phyloP scores from a whole-genome alignment of 1,140 invertebrate species.

The Dendrolimus punctatus region DNA sequence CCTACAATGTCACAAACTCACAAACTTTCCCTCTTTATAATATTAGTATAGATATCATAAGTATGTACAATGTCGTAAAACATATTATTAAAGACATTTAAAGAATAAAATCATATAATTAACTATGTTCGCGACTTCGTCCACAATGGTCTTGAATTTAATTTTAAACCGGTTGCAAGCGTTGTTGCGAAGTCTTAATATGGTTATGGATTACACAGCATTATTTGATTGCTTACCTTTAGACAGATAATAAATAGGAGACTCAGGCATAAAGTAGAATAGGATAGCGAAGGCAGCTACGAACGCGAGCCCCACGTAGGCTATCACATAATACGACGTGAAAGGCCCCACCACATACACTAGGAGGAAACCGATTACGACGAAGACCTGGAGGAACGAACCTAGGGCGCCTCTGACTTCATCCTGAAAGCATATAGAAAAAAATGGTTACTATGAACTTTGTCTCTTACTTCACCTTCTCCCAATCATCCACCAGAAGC shows the following conservation, averaged over 20 bases:
- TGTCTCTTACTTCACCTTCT: no score
- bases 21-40: no score
- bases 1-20: no score
- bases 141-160: no score
- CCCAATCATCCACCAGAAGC: no score
- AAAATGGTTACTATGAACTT: no score
- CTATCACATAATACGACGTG: conserved; percentile 77
- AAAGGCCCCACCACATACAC: conserved; percentile 84
- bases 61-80: no score
- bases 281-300: conserved; percentile 77
- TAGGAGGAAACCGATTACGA: conserved; percentile 82
- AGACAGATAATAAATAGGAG: conserved; percentile 80
- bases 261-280: conserved; percentile 87
- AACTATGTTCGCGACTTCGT: no score
- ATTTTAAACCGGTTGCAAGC: no score
- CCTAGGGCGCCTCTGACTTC: conserved; percentile 83
- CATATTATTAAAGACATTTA: no score
- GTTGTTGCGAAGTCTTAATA: not conserved
- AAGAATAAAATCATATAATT: no score
- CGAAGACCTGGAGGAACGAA: conserved; percentile 86
- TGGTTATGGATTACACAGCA: not conserved
- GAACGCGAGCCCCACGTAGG: conserved; percentile 75
- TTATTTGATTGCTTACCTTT: conserved; percentile 49
- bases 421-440: conserved; percentile 54
- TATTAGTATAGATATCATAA: no score